phyloP scores from a whole-genome alignment of 2,797 vertebrate species.

The Hoplostethus mediterraneus region DNA sequence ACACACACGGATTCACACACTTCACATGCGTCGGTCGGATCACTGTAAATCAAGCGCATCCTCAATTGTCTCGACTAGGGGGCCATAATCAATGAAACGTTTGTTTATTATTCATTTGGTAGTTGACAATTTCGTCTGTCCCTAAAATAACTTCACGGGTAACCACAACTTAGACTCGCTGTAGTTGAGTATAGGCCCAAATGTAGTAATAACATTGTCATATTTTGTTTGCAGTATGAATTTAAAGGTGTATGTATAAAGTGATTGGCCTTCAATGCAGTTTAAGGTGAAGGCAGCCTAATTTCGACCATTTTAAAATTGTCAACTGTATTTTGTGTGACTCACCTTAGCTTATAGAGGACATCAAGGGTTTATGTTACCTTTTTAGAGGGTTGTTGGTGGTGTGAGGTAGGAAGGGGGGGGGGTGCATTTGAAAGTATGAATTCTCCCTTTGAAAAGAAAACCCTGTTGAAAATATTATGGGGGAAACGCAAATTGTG shows the following conservation, averaged over 20 bases:
- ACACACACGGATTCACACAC: conserved; percentile 57
- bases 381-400: too few species aligned
- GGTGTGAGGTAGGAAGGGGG: too few species aligned
- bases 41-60: conserved; percentile 52
- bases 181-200: conserved; percentile 31
- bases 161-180: conserved; percentile 49
- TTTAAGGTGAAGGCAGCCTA: not conserved
- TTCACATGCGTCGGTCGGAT: conserved; percentile 52
- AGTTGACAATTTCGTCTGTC: conserved; percentile 49
- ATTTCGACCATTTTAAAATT: conserved; percentile 34
- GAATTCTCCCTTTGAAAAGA: not conserved
- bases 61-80: conserved; percentile 19
- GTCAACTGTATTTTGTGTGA: not conserved
- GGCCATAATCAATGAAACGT: conserved; percentile 46
- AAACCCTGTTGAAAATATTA: not conserved
- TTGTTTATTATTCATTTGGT: conserved; percentile 35
- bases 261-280: not conserved
- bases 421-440: too few species aligned
- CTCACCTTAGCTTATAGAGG: too few species aligned
- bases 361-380: too few species aligned
- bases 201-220: not conserved
- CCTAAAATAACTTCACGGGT: conserved; percentile 49
- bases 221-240: not conserved
- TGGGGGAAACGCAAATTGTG: rapidly evolving
- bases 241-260: conserved; percentile 1